Percentiles rank a stretch among this genome's conserved stretches.
phyloP scores from a whole-genome alignment of 2,797 vertebrate species.

The Apodemus agrarius region DNA sequence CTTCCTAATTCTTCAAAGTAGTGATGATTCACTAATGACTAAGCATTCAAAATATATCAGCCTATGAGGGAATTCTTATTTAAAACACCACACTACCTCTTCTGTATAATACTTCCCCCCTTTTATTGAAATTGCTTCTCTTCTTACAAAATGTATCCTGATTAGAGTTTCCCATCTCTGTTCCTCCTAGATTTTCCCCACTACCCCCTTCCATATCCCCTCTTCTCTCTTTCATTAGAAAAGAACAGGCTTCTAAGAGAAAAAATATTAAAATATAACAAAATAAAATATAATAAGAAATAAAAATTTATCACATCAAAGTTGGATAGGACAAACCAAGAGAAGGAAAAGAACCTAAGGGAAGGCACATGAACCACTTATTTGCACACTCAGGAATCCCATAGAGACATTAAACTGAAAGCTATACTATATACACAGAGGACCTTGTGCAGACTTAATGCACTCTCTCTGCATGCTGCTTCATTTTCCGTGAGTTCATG shows the following conservation, averaged over 20 bases:
- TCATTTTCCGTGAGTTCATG: neutral
- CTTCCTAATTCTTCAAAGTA: neutral
- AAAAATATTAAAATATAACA: neutral
- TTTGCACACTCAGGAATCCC: neutral
- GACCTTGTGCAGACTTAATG: neutral
- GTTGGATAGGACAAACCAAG: neutral
- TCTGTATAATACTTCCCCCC: neutral
- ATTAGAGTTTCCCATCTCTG: neutral
- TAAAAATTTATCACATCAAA: neutral
- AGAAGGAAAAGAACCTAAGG: neutral
- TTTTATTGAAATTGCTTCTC: neutral
- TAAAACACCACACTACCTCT: neutral
- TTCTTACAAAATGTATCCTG: neutral
- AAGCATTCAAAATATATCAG: neutral
- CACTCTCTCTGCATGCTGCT: neutral
- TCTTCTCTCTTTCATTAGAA: neutral
- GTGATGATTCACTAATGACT: neutral
- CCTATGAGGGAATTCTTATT: neutral
- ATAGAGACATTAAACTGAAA: neutral
- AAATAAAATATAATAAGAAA: neutral
- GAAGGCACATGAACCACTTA: neutral
- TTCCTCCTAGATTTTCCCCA: neutral
- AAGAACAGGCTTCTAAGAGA: neutral
- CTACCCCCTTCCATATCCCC: neutral
- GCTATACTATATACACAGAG: neutral